Conservation (phyloP, 2,888 invertebrate species). For the Xanthorhoe spadicearia region DNA sequence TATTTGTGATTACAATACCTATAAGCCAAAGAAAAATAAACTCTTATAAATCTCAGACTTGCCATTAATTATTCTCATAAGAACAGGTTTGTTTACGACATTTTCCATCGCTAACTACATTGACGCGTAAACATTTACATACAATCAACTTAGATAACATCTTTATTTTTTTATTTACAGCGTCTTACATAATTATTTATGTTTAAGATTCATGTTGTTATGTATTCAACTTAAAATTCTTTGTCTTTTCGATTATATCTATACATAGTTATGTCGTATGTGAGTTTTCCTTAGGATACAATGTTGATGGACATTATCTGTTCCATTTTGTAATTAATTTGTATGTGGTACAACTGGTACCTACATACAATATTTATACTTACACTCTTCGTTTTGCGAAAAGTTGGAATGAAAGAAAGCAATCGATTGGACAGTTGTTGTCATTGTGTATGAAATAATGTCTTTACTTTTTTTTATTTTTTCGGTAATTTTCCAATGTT, state of each 20-base stretch:
- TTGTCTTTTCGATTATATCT: background rate
- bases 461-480: too few species aligned
- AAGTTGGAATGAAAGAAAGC: too few species aligned
- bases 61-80: background rate
- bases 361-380: too few species aligned
- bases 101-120: constrained; percentile 8
- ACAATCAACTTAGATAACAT: constrained; percentile 26
- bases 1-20: background rate
- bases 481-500: too few species aligned
- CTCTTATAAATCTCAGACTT: background rate
- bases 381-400: too few species aligned
- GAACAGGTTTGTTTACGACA: constrained; percentile 9
- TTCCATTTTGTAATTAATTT: background rate
- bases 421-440: too few species aligned
- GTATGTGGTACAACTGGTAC: too few species aligned
- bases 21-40: background rate
- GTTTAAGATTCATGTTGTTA: background rate
- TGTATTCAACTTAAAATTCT: background rate
- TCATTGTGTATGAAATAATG: too few species aligned
- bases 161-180: constrained; percentile 20
- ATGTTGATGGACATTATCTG: background rate
- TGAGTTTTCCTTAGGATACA: background rate
- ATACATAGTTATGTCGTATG: background rate
- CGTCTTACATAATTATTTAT: background rate
- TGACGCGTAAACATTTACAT: constrained; percentile 11